phyloP scores from a whole-genome alignment of 2,113 vertebrate genomes.

The Athene noctua region DNA sequence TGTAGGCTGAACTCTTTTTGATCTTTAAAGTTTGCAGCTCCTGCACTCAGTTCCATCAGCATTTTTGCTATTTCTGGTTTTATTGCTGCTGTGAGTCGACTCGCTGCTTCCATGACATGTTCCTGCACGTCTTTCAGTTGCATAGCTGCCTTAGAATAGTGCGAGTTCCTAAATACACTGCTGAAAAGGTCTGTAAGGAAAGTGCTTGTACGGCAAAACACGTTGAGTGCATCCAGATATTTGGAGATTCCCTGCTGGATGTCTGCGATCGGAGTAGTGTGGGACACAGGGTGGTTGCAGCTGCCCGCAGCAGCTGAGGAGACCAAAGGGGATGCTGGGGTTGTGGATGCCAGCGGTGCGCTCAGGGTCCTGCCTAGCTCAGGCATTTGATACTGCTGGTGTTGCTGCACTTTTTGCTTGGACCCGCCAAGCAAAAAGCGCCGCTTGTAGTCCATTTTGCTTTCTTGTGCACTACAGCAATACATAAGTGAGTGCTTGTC shows the following conservation, averaged over 20 bases:
- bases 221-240: slow-evolving; percentile 96
- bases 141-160: slow-evolving; percentile 98
- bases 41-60: slow-evolving; percentile 97
- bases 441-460: slow-evolving; percentile 99
- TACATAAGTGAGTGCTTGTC: slow-evolving; percentile 88
- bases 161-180: slow-evolving; percentile 95
- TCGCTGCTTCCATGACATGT: slow-evolving; percentile 97
- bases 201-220: slow-evolving; percentile 96
- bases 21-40: slow-evolving; percentile 95
- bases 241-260: slow-evolving; percentile 99
- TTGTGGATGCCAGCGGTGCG: slow-evolving; percentile 82
- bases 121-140: slow-evolving; percentile 99
- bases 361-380: slow-evolving; percentile 93
- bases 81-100: slow-evolving; percentile 96
- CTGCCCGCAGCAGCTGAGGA: slow-evolving; percentile 78
- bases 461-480: slow-evolving; percentile 98
- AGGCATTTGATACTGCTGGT: slow-evolving; percentile 96
- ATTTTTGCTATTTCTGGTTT: slow-evolving; percentile 99
- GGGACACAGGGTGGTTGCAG: slow-evolving; percentile 75
- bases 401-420: slow-evolving; percentile 99
- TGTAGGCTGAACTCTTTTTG: slow-evolving; percentile 98
- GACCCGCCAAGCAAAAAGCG: slow-evolving; percentile 99
- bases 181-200: slow-evolving; percentile 98
- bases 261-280: slow-evolving; percentile 91
- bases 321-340: slow-evolving; percentile 79